phyloP scores from a whole-genome alignment of 2,888 invertebrate genomes.

The Nephrocerus scutellatus region DNA sequence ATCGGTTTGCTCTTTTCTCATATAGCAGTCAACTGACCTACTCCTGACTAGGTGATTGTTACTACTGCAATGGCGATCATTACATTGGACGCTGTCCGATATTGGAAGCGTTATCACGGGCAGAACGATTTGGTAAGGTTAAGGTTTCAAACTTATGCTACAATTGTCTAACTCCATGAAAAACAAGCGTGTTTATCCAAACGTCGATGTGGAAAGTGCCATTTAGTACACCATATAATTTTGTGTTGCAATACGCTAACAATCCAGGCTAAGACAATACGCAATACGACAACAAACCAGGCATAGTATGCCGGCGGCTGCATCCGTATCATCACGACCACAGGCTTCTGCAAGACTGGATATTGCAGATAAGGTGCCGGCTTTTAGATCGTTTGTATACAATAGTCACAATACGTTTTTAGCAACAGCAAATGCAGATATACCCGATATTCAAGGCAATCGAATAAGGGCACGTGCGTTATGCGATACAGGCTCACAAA shows the following conservation, averaged over 20 bases:
- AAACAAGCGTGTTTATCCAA: no score
- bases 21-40: no score
- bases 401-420: constrained; percentile 11
- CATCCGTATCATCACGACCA: neutral
- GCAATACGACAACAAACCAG: neutral
- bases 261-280: no score
- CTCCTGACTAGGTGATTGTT: constrained; percentile 9
- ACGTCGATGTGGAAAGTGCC: no score
- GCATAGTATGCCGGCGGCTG: neutral
- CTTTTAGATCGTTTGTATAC: constrained; percentile 8
- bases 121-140: constrained; percentile 8
- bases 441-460: constrained; percentile 9
- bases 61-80: constrained; percentile 8
- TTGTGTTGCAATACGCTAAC: no score
- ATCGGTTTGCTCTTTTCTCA: no score
- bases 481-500: constrained; percentile 10
- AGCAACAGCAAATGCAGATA: no score
- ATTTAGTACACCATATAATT: neutral
- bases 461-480: constrained; percentile 8
- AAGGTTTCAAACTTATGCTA: constrained; percentile 10
- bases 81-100: constrained; percentile 3
- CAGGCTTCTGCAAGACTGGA: constrained; percentile 4
- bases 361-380: constrained; percentile 3
- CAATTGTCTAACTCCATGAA: constrained; percentile 13
- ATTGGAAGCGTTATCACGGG: neutral